These are phyloP conservation scores for Tupaia tana DNA, from an alignment of 2,113 vertebrate genomes.

Conservation along the genomic window DNA sequence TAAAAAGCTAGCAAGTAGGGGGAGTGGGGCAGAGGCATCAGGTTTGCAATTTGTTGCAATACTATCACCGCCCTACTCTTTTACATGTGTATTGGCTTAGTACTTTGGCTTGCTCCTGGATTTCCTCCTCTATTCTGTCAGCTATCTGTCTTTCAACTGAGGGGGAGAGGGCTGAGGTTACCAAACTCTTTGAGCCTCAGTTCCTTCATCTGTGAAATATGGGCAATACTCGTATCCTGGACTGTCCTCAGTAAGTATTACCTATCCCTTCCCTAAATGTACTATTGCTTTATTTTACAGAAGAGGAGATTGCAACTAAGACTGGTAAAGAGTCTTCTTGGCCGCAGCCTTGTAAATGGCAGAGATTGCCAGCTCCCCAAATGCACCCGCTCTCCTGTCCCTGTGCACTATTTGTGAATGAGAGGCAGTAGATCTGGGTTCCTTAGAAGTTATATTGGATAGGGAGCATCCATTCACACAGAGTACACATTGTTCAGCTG, in stretches of 20 bases:
- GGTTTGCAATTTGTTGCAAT: constrained; percentile 30
- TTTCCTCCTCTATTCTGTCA: background rate
- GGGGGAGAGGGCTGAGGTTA: background rate
- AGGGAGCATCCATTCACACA: background rate
- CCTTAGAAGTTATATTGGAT: constrained; percentile 5
- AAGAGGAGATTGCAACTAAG: background rate
- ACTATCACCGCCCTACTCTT: background rate
- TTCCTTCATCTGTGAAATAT: background rate
- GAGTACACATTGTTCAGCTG: background rate
- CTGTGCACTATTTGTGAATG: background rate
- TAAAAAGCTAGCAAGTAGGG: constrained; percentile 1
- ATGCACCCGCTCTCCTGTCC: background rate
- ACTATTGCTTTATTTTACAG: background rate
- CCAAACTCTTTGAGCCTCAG: background rate
- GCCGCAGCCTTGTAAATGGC: background rate
- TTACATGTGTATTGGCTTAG: background rate
- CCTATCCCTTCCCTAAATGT: background rate
- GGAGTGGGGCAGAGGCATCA: background rate
- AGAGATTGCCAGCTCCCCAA: background rate
- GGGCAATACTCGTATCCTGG: background rate
- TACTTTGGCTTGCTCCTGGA: background rate
- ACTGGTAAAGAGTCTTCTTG: background rate
- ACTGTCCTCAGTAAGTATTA: constrained; percentile 21
- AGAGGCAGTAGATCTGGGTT: background rate
- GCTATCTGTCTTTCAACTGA: background rate